Conservation (phyloP, 2,888 invertebrate species). For the Drosophila recens region DNA sequence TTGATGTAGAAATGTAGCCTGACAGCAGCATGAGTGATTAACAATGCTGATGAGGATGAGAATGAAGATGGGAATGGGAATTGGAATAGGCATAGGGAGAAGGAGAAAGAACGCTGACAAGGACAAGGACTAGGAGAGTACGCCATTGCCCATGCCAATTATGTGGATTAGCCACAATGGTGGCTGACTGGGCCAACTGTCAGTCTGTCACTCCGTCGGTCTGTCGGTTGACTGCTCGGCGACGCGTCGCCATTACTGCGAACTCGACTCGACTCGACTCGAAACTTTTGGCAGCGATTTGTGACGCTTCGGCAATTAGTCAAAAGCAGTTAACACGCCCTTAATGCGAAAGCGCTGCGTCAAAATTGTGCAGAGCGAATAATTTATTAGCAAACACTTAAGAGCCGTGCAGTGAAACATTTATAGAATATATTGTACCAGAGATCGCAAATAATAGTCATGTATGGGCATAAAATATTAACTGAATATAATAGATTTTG, state of each 20-base stretch:
- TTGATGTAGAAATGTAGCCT: conserved; percentile 26
- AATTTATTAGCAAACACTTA: conserved; percentile 47
- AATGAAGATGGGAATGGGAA: conserved; percentile 5
- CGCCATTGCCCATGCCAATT: conserved; percentile 47
- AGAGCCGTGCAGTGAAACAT: conserved; percentile 2
- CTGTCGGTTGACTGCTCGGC: conserved; percentile 6
- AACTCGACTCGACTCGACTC: conserved; percentile 20
- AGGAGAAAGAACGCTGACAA: neutral
- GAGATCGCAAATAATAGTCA: neutral
- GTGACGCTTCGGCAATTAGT: conserved; percentile 62
- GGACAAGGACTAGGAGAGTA: neutral
- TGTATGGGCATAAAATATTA: neutral
- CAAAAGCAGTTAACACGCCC: conserved; percentile 64
- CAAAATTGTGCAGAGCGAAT: conserved; percentile 41
- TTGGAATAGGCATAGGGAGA: neutral
- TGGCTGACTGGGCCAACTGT: conserved; percentile 20
- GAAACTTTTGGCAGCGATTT: conserved; percentile 60
- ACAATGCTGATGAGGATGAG: conserved; percentile 35
- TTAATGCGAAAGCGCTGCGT: conserved; percentile 50
- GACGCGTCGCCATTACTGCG: conserved; percentile 20
- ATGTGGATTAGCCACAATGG: conserved; percentile 55
- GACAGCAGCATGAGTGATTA: conserved; percentile 64
- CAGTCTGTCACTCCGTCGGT: neutral
- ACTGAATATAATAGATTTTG: neutral
- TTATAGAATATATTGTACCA: neutral